phyloP scores from a whole-genome alignment of 2,113 vertebrate genomes.

The Mixornis gularis region DNA sequence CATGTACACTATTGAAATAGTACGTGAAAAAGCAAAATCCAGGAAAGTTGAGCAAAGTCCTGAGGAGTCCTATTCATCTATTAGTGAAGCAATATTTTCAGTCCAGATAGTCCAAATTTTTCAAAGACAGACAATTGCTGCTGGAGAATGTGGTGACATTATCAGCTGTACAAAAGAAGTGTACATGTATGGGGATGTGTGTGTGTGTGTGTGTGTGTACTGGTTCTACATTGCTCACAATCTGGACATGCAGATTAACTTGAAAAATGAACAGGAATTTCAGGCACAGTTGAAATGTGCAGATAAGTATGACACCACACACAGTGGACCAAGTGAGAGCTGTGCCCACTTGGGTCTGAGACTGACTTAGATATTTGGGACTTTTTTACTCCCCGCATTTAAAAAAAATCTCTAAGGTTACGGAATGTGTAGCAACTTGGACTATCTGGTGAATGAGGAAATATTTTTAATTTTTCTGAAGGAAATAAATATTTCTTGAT shows the following conservation, averaged over 20 bases:
- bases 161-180: neutral
- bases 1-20: neutral
- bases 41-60: neutral
- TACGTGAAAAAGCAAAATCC: neutral
- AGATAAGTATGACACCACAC: accelerated
- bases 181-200: accelerated
- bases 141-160: neutral
- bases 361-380: neutral
- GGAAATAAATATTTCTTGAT: neutral
- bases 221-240: neutral
- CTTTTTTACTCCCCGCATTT: neutral
- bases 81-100: neutral
- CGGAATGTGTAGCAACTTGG: neutral
- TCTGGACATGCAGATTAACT: neutral
- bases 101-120: neutral
- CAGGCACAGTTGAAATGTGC: neutral
- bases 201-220: no score
- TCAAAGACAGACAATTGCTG: neutral
- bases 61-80: neutral
- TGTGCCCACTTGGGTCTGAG: neutral
- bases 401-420: neutral
- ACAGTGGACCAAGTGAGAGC: accelerated
- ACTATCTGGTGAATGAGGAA: neutral
- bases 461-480: neutral
- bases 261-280: neutral